phyloP scores from a whole-genome alignment of 2,113 vertebrate species.

The Lophochroa leadbeateri region DNA sequence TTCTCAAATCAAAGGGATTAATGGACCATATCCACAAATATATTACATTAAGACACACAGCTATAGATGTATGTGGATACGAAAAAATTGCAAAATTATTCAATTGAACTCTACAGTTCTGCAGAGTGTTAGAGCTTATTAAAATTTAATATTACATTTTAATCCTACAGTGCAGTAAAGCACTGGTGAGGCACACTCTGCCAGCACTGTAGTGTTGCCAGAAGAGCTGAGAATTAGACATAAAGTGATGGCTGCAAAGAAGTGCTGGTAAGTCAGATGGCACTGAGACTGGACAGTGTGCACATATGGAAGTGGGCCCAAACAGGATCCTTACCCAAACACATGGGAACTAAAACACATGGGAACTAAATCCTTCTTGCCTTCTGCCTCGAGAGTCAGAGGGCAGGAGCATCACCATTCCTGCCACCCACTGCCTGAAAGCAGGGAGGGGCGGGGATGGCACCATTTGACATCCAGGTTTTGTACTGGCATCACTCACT shows the following conservation, averaged over 20 bases:
- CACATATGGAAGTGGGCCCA: too few species aligned
- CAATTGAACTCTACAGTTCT: neutral
- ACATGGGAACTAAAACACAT: rapidly evolving
- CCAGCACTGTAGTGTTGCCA: neutral
- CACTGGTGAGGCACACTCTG: neutral
- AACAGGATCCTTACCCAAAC: neutral
- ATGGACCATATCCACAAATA: neutral
- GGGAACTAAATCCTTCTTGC: neutral
- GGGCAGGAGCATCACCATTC: neutral
- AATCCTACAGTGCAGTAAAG: neutral
- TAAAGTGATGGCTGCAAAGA: neutral
- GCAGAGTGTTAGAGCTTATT: neutral
- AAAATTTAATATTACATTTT: neutral
- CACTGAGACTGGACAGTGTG: neutral
- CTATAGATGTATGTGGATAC: neutral
- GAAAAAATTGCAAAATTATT: neutral
- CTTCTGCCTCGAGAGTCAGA: neutral
- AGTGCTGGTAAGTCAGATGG: neutral
- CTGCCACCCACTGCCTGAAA: neutral
- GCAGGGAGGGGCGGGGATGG: neutral
- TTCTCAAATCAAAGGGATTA: neutral
- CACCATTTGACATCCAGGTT: neutral
- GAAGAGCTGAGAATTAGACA: neutral
- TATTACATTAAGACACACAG: neutral
- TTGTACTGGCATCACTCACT: neutral